These are phyloP conservation scores for Phaethon lepturus DNA, from an alignment of 2,113 vertebrate genomes.

Conservation along the genomic window DNA sequence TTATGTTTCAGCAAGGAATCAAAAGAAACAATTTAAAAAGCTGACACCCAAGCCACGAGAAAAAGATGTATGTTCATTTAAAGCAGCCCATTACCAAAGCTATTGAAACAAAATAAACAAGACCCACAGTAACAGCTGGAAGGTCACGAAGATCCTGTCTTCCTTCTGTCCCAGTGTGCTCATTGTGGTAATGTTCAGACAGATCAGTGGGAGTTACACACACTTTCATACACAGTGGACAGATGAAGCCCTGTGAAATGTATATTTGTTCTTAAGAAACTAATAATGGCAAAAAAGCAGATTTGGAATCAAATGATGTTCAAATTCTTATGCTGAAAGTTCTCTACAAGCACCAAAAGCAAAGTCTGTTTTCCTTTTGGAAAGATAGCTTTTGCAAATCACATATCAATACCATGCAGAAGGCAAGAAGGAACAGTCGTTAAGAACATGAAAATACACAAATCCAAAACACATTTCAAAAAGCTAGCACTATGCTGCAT, in stretches of 20 bases:
- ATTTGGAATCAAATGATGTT: background rate
- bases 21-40: background rate
- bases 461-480: background rate
- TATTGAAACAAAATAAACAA: constrained; percentile 70
- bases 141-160: constrained; percentile 70
- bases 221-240: constrained; percentile 81
- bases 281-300: background rate
- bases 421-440: background rate
- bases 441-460: background rate
- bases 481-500: background rate
- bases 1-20: constrained; percentile 5
- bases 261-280: constrained; percentile 59
- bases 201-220: constrained; percentile 78
- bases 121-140: constrained; percentile 75
- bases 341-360: background rate
- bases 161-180: constrained; percentile 71
- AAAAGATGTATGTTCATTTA: constrained; percentile 30
- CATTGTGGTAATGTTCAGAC: constrained; percentile 79
- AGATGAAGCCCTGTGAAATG: constrained; percentile 85
- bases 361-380: constrained; percentile 5
- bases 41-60: constrained; percentile 13
- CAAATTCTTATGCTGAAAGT: background rate
- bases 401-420: background rate
- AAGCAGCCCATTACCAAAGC: constrained; percentile 72
- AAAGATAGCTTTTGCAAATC: background rate